Conservation (phyloP, 2,113 vertebrate genomes). For the Corythornis madagascariensis region DNA sequence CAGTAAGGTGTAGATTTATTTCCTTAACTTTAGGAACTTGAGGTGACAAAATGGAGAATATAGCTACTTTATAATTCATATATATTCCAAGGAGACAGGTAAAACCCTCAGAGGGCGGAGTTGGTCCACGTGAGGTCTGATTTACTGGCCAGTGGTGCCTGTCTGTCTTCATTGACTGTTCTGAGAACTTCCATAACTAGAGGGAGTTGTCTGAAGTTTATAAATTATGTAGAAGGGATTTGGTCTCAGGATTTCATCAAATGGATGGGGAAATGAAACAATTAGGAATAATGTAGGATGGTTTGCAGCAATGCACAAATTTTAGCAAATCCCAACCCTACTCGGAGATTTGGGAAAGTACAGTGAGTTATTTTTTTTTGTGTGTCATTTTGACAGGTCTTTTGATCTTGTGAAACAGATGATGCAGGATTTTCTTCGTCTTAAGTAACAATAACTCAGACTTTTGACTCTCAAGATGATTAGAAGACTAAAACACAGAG, state of each 20-base stretch:
- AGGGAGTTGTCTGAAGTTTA: neutral
- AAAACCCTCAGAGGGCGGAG: neutral
- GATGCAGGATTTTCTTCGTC: neutral
- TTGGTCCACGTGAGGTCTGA: neutral
- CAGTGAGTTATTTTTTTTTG: neutral
- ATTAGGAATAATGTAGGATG: neutral
- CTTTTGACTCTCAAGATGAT: neutral
- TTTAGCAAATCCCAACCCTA: neutral
- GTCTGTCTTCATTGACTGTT: neutral
- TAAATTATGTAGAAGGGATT: neutral
- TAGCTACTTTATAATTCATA: neutral
- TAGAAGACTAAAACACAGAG: neutral
- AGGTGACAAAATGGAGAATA: neutral
- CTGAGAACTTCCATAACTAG: neutral
- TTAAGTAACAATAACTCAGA: neutral
- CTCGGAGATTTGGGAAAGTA: neutral
- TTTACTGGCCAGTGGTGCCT: neutral
- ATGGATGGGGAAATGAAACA: neutral
- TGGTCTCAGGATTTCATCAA: neutral
- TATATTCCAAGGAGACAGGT: neutral
- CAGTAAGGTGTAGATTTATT: conserved; percentile 11
- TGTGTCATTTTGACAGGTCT: neutral
- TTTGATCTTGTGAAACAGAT: neutral
- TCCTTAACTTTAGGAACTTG: conserved; percentile 19
- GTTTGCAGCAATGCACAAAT: neutral